Evolutionary conservation across 2,113 vertebrate species (phyloP).

Genomic region (Protobothrops flavoviridis): DNA sequence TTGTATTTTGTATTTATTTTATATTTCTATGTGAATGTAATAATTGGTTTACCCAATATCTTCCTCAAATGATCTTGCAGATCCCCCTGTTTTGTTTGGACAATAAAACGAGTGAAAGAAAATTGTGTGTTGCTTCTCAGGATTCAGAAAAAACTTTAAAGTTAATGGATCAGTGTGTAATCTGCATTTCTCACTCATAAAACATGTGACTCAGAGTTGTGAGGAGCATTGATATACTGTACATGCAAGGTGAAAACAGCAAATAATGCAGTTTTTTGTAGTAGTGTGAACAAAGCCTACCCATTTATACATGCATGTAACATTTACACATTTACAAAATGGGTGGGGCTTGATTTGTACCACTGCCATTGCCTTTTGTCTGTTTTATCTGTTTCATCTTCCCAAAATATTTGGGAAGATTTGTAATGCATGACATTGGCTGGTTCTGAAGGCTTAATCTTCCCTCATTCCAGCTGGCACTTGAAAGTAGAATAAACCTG

Average conservation of each 20-base stretch:
- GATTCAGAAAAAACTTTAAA: neutral
- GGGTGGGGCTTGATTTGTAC: neutral
- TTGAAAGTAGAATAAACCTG: neutral
- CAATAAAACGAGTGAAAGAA: neutral
- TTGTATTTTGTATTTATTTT: neutral
- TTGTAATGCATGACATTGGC: neutral
- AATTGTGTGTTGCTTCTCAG: neutral
- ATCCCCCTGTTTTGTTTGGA: neutral
- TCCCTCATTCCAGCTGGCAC: neutral
- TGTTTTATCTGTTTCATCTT: too few species aligned
- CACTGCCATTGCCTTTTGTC: neutral
- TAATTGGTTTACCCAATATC: neutral
- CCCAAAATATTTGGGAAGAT: neutral
- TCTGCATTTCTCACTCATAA: neutral
- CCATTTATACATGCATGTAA: neutral
- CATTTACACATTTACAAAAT: neutral
- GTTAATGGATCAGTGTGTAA: neutral
- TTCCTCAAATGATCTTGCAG: neutral
- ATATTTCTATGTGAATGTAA: neutral
- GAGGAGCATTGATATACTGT: neutral
- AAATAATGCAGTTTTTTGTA: neutral
- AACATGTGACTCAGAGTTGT: neutral
- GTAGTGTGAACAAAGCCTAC: neutral
- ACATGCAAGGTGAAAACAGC: neutral
- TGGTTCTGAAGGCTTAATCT: neutral